These are phyloP conservation scores for Neogale vison DNA, from an alignment of 2,113 vertebrate species.

Conservation along the genomic window DNA sequence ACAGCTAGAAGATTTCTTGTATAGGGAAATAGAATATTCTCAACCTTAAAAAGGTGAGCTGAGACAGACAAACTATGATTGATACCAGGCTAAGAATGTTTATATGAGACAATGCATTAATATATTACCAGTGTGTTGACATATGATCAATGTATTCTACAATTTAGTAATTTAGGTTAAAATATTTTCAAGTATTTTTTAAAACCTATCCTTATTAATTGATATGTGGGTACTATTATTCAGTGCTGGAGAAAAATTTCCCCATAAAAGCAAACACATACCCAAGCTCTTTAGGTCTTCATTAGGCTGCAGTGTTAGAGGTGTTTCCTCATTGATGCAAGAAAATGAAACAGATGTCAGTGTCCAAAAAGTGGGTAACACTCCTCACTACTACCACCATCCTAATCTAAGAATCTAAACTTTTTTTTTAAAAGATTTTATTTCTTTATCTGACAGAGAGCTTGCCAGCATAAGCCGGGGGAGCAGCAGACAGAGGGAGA, in stretches of 20 bases:
- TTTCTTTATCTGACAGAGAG: background rate
- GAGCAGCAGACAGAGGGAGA: background rate
- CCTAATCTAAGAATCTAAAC: background rate
- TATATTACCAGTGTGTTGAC: background rate
- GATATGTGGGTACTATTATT: background rate
- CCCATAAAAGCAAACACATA: conserved; percentile 24
- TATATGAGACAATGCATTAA: background rate
- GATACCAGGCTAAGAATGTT: conserved; percentile 14
- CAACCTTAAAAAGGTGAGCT: background rate
- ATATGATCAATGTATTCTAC: background rate
- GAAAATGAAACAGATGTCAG: conserved; percentile 29
- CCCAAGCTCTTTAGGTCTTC: background rate
- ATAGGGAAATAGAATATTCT: conserved; percentile 53
- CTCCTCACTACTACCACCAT: background rate
- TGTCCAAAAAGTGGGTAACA: background rate
- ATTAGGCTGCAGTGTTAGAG: background rate
- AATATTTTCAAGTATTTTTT: background rate
- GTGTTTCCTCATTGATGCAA: conserved; percentile 1
- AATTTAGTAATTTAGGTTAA: conserved; percentile 40
- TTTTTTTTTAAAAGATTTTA: background rate
- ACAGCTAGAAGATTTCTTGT: conserved; percentile 70
- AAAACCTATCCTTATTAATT: conserved; percentile 36
- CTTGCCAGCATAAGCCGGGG: background rate
- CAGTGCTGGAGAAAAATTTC: conserved; percentile 49
- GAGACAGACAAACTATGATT: conserved; percentile 23